Evolutionary conservation across 2,888 invertebrate genomes (phyloP), one percentile per base, ranked within the genome.

Genomic region (Galerucella calmariensis): DNA sequence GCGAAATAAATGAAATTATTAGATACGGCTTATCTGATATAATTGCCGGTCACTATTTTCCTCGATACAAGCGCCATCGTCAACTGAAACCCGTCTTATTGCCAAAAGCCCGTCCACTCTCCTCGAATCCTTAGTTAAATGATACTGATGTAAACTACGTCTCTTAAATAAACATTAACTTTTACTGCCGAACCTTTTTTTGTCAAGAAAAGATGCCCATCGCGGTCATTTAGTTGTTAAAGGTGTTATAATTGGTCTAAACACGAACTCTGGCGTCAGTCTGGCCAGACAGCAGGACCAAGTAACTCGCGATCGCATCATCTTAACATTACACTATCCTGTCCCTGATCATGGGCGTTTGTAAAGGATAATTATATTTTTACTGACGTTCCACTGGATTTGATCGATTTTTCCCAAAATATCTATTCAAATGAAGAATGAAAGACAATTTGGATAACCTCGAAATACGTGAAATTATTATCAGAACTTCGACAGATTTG

Each of bases 221-320:
- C 85, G 85, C 80, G 66, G 84, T 85, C 86, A 86, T 86, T 86
- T 85, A 83, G 85, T 85, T 85, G 85, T 86, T 84, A 85, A 83
- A 87, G 87, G 87, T 87, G 88, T 87, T 88, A 88, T 88, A 88
- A 87, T 88, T 88, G 88, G 88, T 85, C 86, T 85, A 83, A 86
- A 87, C 87, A 87, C 80, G 84, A 83, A 81, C 82, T 80, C 85
- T 87, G 88, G 88, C 88, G 88, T 87, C 88, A 86, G 83, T 80
- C 79, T 84, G 88, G 80, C 88, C 86, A 86, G 87, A 86, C 86
- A n/a, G 53, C 58, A 70, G 80, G 81, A 79, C 84, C 81, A 78
- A 80, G 79, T 74, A 66, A 76, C 78, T 77, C 76, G 78, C 76
- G 81, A 81, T 81, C 79, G 74, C 75, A 78, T 80, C 82, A 80